Evolutionary conservation across 37 sponge, comb jelly and placozoan genomes (phyloP).

Genomic region (Dysidea cf. avara): DNA sequence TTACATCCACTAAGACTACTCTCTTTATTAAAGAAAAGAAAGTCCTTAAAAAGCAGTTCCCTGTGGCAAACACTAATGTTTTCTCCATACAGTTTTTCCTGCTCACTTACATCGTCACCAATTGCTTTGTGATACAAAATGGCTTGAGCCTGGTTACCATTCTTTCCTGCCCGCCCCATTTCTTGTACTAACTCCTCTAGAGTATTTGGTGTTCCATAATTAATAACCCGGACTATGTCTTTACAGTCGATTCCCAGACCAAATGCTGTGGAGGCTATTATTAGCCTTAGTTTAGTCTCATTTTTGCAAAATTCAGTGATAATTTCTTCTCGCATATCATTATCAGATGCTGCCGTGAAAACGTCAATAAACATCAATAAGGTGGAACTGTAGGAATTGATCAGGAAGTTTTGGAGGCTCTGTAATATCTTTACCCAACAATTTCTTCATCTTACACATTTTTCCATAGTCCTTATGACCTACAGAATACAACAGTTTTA

Average conservation of each 20-base stretch:
- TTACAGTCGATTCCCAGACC: constrained; percentile 28
- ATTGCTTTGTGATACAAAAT: too few species aligned
- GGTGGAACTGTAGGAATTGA: constrained; percentile 1
- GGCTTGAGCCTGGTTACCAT: constrained; percentile 14
- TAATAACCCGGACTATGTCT: constrained; percentile 7
- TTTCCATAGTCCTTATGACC: constrained; percentile 3
- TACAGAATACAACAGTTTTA: constrained; percentile 25
- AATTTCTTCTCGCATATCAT: constrained; percentile 12
- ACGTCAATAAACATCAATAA: constrained; percentile 36
- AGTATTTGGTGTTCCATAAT: constrained; percentile 15
- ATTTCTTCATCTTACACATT: not conserved
- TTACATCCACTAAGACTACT: too few species aligned
- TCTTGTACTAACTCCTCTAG: too few species aligned
- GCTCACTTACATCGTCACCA: too few species aligned
- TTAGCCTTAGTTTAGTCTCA: not conserved
- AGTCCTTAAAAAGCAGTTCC: too few species aligned
- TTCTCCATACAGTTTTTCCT: too few species aligned
- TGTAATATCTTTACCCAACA: constrained; percentile 28
- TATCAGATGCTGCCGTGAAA: not conserved
- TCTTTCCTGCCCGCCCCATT: constrained; percentile 33
- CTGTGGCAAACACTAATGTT: too few species aligned
- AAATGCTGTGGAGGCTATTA: too few species aligned
- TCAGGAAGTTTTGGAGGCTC: constrained; percentile 5
- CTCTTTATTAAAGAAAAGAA: too few species aligned
- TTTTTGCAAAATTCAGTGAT: constrained; percentile 8